These are phyloP conservation scores for Laodelphax striatellus DNA, from an alignment of 1,140 invertebrate genomes.

Conservation along the genomic window DNA sequence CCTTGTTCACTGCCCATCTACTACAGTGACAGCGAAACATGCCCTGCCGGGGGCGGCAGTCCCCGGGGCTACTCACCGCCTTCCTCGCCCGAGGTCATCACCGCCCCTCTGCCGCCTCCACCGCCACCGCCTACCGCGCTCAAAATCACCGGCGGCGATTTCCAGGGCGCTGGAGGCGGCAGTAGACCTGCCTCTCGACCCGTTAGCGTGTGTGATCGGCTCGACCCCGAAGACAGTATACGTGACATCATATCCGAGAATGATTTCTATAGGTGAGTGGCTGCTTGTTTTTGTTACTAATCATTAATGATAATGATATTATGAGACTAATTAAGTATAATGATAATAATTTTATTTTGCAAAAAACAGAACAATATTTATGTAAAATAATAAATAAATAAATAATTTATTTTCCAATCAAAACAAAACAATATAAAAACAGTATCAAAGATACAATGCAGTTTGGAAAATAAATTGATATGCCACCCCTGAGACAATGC, in stretches of 20 bases:
- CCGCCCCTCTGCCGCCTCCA: not conserved
- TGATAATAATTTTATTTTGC: no score
- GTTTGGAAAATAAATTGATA: no score
- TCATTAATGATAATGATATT: not conserved
- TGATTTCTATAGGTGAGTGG: slow-evolving; percentile 45
- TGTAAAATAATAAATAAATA: no score
- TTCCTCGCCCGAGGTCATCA: not conserved
- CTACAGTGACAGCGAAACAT: slow-evolving; percentile 27
- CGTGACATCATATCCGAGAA: slow-evolving; percentile 50
- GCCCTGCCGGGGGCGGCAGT: not conserved
- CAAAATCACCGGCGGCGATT: slow-evolving; percentile 26
- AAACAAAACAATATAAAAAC: no score
- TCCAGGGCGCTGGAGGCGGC: slow-evolving; percentile 13
- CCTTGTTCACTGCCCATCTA: slow-evolving; percentile 19
- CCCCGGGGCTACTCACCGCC: not conserved
- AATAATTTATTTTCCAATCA: no score
- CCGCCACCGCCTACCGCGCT: slow-evolving; percentile 12
- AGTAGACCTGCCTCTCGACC: slow-evolving; percentile 16
- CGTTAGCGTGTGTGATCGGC: slow-evolving; percentile 31
- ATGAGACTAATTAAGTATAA: no score
- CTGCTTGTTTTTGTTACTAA: not conserved
- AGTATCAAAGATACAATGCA: no score
- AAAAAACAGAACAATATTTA: no score
- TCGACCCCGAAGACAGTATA: slow-evolving; percentile 51
- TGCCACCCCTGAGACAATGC: no score